Evolutionary conservation across 2,113 vertebrate genomes (phyloP), one percentile per base, ranked within the genome.

Genomic region (Mionectes macconnelli): DNA sequence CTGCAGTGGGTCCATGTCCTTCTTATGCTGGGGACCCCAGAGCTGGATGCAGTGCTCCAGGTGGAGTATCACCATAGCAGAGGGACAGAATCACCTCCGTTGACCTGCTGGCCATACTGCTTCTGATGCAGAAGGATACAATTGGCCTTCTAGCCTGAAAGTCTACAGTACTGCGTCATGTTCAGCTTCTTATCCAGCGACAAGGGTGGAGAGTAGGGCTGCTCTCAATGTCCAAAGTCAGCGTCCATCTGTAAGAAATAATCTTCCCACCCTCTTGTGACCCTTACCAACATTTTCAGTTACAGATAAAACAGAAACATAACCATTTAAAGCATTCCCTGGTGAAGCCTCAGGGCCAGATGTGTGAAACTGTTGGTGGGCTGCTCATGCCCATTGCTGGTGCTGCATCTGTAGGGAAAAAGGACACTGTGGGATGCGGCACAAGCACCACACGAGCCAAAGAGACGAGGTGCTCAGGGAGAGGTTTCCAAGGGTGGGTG

Each of bases 361-460:
- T 59, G 15, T 23, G 31, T 8, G 28, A 28, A 45, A 31, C 11
- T 52, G 35, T 35, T 45, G 1, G 0, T 14, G 42, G 55, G 44
- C 27, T 59, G 59, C 30, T 13, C 40, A 4, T 82, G 27, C 19
- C 27, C 12, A 1, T 30, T 12, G 52, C 30, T 9, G 7, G 25
- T 30, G 15, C 77, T 68, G 33, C 42, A n/a, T 37, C 28, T 8
- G 17, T 9, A 18, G 42, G 47, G 68, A 68, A 35, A 45, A 28
- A 10, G 25, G 30, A 20, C 33, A 10, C 1, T 0, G 1, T 4
- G 8, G 9, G 24, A 7, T 31, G 7, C 0, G 3, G 9, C 2
- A 3, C 1, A 10, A 44, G 22, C 1, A 1, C 31, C 2, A 0
- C 3, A 22, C 0, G 2, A 60, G 37, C 12, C 0, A 0, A 47